A percentile compares a stretch with the other conserved stretches of the same genome.
Evolutionary conservation across 2,113 vertebrate genomes (phyloP).

Genomic region (Grammomys surdaster): DNA sequence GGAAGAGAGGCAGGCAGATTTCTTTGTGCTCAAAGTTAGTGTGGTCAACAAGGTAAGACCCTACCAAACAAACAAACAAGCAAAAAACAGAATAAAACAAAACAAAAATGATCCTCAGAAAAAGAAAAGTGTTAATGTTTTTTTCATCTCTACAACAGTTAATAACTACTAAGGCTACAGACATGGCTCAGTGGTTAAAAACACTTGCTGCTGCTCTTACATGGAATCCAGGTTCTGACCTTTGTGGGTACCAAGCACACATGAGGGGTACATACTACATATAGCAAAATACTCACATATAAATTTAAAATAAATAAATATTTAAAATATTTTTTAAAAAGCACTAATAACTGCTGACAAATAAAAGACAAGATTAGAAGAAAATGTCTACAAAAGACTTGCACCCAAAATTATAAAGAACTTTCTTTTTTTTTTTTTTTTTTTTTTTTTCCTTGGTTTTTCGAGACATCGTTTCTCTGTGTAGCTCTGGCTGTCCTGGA

Average conservation of each 20-base stretch:
- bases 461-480: no score
- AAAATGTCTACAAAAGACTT: conserved; percentile 1
- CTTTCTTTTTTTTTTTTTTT: neutral
- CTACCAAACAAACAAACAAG: neutral
- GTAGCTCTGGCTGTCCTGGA: no score
- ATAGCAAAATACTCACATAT: neutral
- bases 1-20: neutral
- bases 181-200: neutral
- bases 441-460: neutral
- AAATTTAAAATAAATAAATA: neutral
- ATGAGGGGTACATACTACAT: neutral
- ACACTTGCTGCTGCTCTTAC: neutral
- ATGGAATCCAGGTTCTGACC: neutral
- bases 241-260: neutral
- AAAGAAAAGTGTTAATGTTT: neutral
- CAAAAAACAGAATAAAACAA: neutral
- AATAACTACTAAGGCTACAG: neutral
- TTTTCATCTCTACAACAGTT: neutral
- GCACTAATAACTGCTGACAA: neutral
- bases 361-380: neutral
- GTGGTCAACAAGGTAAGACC: neutral
- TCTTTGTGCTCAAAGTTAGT: neutral
- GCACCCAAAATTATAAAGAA: conserved; percentile 13
- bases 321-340: neutral
- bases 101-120: neutral